phyloP scores from a whole-genome alignment of 2,797 vertebrate species.

The Echiichthys vipera region DNA sequence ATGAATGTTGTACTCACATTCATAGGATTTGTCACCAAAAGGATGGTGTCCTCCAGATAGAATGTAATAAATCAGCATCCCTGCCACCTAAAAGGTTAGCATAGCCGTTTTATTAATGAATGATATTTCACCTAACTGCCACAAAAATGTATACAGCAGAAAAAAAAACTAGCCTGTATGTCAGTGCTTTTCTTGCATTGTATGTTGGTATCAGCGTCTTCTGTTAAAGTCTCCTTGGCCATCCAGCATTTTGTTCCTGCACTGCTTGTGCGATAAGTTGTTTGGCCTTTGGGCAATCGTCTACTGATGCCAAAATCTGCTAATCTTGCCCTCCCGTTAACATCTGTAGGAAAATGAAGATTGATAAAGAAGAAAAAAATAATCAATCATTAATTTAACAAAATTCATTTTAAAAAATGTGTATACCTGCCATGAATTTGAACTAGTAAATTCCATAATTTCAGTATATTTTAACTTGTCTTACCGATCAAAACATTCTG shows the following conservation, averaged over 20 bases:
- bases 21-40: slow-evolving; percentile 15
- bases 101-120: rapidly evolving
- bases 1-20: slow-evolving; percentile 55
- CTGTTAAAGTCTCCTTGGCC: slow-evolving; percentile 69
- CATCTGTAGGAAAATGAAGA: slow-evolving; percentile 66
- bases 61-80: slow-evolving; percentile 80
- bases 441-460: rapidly evolving
- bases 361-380: too few species aligned
- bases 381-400: too few species aligned
- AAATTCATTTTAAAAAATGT: too few species aligned
- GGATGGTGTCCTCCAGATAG: slow-evolving; percentile 77
- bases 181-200: slow-evolving; percentile 73
- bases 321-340: slow-evolving; percentile 51
- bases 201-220: neutral
- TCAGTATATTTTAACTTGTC: neutral
- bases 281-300: slow-evolving; percentile 51
- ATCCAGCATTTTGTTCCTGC: slow-evolving; percentile 79
- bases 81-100: slow-evolving; percentile 68
- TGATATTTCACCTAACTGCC: neutral
- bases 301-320: slow-evolving; percentile 82
- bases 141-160: rapidly evolving
- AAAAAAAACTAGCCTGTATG: slow-evolving; percentile 69
- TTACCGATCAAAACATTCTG: slow-evolving; percentile 81
- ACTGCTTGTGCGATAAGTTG: slow-evolving; percentile 47
- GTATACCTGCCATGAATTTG: too few species aligned